Evolutionary conservation across 2,888 invertebrate species (phyloP).

Genomic region (Acanthosepion pharaonis): DNA sequence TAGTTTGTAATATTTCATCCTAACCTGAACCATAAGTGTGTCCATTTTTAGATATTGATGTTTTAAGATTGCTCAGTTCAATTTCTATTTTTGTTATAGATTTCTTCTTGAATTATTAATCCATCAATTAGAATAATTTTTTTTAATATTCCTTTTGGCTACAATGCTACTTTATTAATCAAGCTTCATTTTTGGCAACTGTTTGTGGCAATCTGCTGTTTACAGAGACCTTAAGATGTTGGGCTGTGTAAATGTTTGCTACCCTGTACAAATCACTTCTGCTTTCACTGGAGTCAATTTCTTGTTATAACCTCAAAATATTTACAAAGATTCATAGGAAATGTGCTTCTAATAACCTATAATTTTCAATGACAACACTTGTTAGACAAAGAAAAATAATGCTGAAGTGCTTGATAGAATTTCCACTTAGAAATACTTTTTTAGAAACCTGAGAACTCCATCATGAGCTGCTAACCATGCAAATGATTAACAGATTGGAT

Average conservation of each 20-base stretch:
- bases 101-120: not conserved
- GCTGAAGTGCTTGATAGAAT: not conserved
- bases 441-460: not conserved
- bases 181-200: not conserved
- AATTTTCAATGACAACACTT: not conserved
- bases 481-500: not conserved
- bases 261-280: not conserved
- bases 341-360: not conserved
- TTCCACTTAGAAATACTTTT: not conserved
- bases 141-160: not conserved
- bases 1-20: too few relatives aligned
- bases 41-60: not conserved
- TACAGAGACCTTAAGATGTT: not conserved
- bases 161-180: not conserved
- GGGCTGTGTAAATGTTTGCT: not conserved
- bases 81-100: not conserved
- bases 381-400: not conserved
- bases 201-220: not conserved
- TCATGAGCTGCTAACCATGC: not conserved
- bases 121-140: not conserved
- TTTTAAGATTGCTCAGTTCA: not conserved
- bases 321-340: not conserved
- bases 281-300: not conserved
- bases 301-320: not conserved
- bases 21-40: too few relatives aligned